A percentile compares a stretch with the other conserved stretches of the same genome.
Conservation (phyloP, 2,888 invertebrate species). For the Hirtodrosophila confusa region DNA sequence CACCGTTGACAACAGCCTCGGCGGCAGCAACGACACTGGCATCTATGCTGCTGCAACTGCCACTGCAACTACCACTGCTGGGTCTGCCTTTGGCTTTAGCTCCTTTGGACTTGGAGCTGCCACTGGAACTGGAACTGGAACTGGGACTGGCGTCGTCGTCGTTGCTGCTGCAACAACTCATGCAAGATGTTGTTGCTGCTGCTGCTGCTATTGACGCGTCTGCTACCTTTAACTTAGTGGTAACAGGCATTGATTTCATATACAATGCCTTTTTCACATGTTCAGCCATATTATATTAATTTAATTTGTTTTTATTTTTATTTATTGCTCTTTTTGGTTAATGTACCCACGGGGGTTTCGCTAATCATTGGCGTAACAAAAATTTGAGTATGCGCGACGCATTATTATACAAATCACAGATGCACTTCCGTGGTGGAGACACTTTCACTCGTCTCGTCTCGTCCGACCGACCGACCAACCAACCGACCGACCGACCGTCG, state of each 20-base stretch:
- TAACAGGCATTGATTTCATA: constrained; percentile 51
- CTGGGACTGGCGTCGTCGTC: constrained; percentile 28
- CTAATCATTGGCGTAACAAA: constrained; percentile 71
- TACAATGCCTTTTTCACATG: constrained; percentile 64
- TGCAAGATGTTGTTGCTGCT: constrained; percentile 21
- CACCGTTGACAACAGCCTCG: constrained; percentile 65
- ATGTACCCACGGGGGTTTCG: constrained; percentile 12
- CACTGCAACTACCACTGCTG: constrained; percentile 25
- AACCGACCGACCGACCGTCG: constrained; percentile 7
- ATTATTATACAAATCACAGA: constrained; percentile 79
- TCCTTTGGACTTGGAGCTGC: constrained; percentile 21
- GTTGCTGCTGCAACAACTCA: constrained; percentile 40
- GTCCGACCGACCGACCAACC: constrained; percentile 29
- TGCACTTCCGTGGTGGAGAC: constrained; percentile 73
- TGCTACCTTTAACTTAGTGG: constrained; percentile 31
- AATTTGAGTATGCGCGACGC: constrained; percentile 79
- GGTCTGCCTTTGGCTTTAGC: constrained; percentile 20
- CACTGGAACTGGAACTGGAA: constrained; percentile 12
- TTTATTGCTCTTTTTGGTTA: constrained; percentile 18
- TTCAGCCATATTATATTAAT: constrained; percentile 54
- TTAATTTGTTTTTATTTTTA: constrained; percentile 13
- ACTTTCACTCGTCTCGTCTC: constrained; percentile 72
- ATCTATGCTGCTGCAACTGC: constrained; percentile 36
- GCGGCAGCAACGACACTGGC: constrained; percentile 47
- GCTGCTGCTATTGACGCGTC: constrained; percentile 7